Evolutionary conservation across 2,888 invertebrate genomes (phyloP).

Genomic region (Xanthorhoe spadicearia): DNA sequence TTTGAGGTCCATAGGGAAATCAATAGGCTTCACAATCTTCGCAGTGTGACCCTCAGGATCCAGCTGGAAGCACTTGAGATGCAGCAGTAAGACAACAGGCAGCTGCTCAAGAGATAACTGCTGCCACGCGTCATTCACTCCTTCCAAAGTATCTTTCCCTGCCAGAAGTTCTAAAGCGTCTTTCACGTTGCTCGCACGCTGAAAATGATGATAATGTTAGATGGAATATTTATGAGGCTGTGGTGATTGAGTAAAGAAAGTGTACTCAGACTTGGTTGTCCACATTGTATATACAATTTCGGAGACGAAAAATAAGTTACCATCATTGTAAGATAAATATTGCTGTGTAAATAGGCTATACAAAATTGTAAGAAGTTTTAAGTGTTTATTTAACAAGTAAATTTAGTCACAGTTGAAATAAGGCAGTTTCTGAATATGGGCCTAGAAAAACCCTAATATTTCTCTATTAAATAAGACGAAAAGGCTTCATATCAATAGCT

Average conservation of each 20-base stretch:
- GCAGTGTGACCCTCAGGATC: slow-evolving; percentile 94
- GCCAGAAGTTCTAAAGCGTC: slow-evolving; percentile 95
- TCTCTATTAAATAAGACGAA: no score
- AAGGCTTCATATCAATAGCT: no score
- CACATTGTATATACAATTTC: slow-evolving; percentile 52
- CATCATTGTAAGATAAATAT: slow-evolving; percentile 52
- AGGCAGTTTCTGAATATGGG: no score
- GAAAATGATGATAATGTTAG: slow-evolving; percentile 43
- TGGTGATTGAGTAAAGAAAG: neutral
- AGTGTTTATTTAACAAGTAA: no score
- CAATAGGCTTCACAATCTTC: slow-evolving; percentile 95
- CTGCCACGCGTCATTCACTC: slow-evolving; percentile 95
- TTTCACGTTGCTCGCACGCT: slow-evolving; percentile 93
- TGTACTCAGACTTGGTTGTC: slow-evolving; percentile 55
- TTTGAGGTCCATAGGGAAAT: slow-evolving; percentile 95
- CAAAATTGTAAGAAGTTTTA: no score
- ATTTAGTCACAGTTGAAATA: no score
- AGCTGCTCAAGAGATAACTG: slow-evolving; percentile 95
- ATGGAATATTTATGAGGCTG: neutral
- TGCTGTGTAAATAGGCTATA: neutral
- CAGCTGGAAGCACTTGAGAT: slow-evolving; percentile 97
- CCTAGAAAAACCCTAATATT: no score
- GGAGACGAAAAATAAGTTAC: slow-evolving; percentile 64
- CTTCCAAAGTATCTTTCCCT: slow-evolving; percentile 93
- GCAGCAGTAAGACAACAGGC: slow-evolving; percentile 94